Conservation (phyloP, 2,797 vertebrate genomes). For the Picus viridis region DNA sequence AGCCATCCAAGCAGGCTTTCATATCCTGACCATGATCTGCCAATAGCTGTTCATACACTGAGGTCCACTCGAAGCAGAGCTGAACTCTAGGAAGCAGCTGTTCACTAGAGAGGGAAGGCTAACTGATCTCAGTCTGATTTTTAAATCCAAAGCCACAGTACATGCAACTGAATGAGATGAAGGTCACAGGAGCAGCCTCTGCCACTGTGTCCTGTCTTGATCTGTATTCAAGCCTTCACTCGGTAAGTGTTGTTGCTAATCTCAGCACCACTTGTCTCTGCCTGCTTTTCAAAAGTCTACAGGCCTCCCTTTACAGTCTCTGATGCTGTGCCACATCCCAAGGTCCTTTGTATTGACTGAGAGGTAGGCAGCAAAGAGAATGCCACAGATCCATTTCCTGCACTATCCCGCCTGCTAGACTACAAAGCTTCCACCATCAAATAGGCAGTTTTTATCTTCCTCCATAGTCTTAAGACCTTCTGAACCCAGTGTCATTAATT, state of each 20-base stretch:
- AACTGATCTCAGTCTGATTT: background rate
- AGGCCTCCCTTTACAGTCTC: background rate
- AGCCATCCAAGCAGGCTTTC: background rate
- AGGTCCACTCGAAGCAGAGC: background rate
- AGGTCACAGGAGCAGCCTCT: background rate
- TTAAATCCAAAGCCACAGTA: background rate
- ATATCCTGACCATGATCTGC: background rate
- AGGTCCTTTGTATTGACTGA: background rate
- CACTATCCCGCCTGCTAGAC: background rate
- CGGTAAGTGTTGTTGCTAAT: background rate
- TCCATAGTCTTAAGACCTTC: background rate
- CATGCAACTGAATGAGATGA: background rate
- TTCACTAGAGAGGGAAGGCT: background rate
- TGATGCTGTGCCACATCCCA: background rate
- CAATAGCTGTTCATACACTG: background rate
- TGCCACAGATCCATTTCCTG: background rate
- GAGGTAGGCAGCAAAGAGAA: background rate
- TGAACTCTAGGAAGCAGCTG: background rate
- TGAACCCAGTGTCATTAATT: background rate
- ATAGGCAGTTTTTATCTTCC: background rate
- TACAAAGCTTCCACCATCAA: background rate
- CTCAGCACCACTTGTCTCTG: background rate
- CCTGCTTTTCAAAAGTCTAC: background rate
- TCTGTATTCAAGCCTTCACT: background rate
- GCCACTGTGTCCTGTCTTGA: background rate